Percentiles rank a stretch among this genome's conserved stretches.
Conservation (phyloP, 2,797 vertebrate genomes). For the Sphenopsis melanotis region DNA sequence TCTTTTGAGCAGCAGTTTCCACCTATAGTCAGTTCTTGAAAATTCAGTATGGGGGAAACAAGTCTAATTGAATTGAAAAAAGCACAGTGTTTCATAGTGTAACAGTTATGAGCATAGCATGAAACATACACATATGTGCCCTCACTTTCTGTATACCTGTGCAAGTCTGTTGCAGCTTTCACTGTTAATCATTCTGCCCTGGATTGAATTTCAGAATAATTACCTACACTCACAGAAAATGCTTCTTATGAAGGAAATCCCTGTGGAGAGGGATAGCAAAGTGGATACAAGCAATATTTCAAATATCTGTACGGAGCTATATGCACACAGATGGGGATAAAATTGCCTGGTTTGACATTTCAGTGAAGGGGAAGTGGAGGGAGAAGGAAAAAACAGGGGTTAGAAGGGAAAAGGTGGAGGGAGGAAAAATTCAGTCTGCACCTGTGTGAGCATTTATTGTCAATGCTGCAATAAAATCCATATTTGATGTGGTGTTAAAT, state of each 20-base stretch:
- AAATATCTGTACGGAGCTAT: neutral
- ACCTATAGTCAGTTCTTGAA: neutral
- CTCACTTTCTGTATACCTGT: neutral
- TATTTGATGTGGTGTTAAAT: constrained; percentile 79
- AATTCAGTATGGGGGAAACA: neutral
- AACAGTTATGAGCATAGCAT: neutral
- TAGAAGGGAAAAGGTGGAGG: neutral
- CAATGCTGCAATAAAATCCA: constrained; percentile 80
- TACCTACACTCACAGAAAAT: neutral
- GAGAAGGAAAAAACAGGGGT: neutral
- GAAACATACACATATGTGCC: neutral
- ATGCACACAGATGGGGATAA: neutral
- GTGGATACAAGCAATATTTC: neutral
- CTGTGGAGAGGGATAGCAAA: neutral
- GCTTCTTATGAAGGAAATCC: neutral
- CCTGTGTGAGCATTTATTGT: constrained; percentile 68
- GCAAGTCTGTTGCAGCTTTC: neutral
- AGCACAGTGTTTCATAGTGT: neutral
- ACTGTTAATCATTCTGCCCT: neutral
- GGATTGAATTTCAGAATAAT: neutral
- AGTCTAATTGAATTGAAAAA: neutral
- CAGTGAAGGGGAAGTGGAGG: neutral
- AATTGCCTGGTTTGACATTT: constrained; percentile 22
- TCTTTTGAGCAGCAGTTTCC: neutral
- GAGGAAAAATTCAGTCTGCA: constrained; percentile 37